These are phyloP conservation scores for Pygoscelis antarcticus DNA, from an alignment of 2,113 vertebrate species.

Conservation along the genomic window DNA sequence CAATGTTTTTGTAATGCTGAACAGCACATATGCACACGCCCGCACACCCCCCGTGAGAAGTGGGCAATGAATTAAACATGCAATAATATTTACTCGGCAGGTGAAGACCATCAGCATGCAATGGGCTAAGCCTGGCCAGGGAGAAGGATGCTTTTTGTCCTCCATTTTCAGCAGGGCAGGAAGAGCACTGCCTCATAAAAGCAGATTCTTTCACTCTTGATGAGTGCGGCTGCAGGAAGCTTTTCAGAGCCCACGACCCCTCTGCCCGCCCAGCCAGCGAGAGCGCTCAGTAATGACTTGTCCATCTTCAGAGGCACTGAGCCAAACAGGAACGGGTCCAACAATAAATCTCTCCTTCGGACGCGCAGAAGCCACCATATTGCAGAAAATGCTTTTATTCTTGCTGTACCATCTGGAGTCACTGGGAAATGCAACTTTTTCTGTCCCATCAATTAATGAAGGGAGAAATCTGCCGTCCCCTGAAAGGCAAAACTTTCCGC, in stretches of 20 bases:
- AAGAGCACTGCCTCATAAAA: neutral
- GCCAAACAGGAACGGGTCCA: neutral
- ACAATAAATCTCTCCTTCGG: neutral
- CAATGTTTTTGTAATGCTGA: neutral
- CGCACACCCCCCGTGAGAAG: neutral
- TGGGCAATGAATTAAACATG: neutral
- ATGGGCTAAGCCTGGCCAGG: neutral
- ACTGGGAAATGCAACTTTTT: neutral
- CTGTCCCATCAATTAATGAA: neutral
- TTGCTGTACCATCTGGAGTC: neutral
- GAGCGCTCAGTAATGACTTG: neutral
- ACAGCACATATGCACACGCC: accelerated
- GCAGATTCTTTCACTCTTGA: neutral
- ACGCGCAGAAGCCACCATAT: neutral
- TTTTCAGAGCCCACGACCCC: neutral
- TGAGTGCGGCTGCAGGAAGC: neutral
- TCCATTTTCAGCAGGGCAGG: neutral
- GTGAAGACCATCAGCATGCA: neutral
- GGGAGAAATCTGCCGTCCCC: neutral
- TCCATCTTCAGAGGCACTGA: neutral
- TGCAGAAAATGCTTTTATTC: conserved; percentile 23
- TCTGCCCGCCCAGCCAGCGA: neutral
- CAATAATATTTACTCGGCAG: neutral
- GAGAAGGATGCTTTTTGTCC: neutral
- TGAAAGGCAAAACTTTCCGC: neutral